Evolutionary conservation across 2,888 invertebrate species (phyloP).

Genomic region (Meiosimyza platycephala): DNA sequence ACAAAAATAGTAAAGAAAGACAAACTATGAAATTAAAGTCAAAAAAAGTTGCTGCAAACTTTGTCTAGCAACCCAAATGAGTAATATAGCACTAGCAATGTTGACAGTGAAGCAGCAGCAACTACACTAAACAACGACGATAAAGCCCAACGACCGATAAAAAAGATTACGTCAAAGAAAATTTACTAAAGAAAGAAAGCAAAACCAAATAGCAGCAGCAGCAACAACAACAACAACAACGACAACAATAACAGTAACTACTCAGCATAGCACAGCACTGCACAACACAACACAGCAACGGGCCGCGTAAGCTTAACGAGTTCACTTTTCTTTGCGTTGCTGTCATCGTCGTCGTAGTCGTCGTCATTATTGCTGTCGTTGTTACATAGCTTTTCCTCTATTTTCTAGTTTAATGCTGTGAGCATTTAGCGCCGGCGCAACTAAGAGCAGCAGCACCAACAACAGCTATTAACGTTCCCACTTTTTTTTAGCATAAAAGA

Average conservation of each 20-base stretch:
- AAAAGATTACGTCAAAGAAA: conserved; percentile 24
- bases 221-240: not conserved
- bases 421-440: conserved; percentile 17
- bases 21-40: too few species aligned
- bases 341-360: not conserved
- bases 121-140: not conserved
- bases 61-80: too few species aligned
- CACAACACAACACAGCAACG: not conserved
- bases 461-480: too few species aligned
- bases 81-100: not conserved
- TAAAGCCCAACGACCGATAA: conserved; percentile 1
- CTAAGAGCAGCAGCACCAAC: not conserved
- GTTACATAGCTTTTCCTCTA: not conserved
- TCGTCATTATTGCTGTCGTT: not conserved
- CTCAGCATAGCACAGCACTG: too few species aligned
- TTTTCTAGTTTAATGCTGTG: conserved; percentile 4
- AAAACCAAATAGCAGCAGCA: not conserved
- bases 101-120: not conserved
- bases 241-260: not conserved
- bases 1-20: too few species aligned
- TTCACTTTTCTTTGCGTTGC: conserved; percentile 5
- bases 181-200: conserved; percentile 3
- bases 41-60: too few species aligned
- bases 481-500: not conserved
- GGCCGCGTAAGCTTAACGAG: conserved; percentile 1